Base-by-base conservation (phyloP, 1,140 invertebrate species). In the Atta texana region DNA sequence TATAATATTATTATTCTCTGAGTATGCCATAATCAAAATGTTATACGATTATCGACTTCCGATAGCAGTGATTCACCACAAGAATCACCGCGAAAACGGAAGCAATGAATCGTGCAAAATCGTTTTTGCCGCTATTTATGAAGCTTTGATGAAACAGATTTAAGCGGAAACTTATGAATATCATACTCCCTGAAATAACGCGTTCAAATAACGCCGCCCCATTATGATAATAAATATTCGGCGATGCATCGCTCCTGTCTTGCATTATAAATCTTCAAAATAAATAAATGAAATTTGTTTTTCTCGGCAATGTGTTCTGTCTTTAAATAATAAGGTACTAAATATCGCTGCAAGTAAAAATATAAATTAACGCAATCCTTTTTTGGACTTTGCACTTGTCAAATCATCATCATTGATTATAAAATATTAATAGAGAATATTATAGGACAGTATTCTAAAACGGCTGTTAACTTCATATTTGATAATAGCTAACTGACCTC, bases 141-240 rank as follows among this genome's bases (percentile, higher is more conserved):
- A 74, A 72, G 3, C 24, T 31, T 53, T 16, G n/a, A 74, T 55
- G 49, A 57, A 34, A 55, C 24, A 16, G 18, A n/a, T 57, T 75
- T 55, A 57, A 28, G 8, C 28, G 14, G 12, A 75, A 75, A 34
- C 24, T 14, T 8, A 55, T 57, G 71, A 57, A 14, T 57, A 34
- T 55, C 28, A 34, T 21, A 53, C 7, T 75, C 14, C 51, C 12
- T 10, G 28, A 57, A 75, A 57, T 75, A 34, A 55, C 51, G 28
- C 6, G 14, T 49, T 49, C 39, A 39, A 31, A 34, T 24, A 55
- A 74, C 71, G 28, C 49, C 12, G n/a, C 72, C 18, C n/a, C 28
- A 57, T 75, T 57, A 57, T 14, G 28, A 75, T 75, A 74, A 74
- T 28, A 74, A 74, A 74, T 74, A 74, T 34, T 74, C 71, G 21